Conservation (phyloP, 2,113 vertebrate genomes). For the Empidonax traillii region DNA sequence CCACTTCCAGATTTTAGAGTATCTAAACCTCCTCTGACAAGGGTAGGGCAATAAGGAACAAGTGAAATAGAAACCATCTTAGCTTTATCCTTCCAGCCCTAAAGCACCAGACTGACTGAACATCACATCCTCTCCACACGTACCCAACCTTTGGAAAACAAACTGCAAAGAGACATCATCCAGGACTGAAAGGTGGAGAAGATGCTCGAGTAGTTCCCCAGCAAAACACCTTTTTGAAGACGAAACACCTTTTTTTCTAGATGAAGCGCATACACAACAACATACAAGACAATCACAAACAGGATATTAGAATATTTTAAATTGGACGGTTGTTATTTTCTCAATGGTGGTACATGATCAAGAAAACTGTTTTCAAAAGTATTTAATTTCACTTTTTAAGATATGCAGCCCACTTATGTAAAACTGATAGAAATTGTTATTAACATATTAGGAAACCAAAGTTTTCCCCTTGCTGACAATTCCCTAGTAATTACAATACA, state of each 20-base stretch:
- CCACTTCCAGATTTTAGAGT: background rate
- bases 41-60: background rate
- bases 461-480: background rate
- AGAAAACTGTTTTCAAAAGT: background rate
- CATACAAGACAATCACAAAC: background rate
- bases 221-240: background rate
- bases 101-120: background rate
- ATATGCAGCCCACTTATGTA: background rate
- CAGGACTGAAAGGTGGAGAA: background rate
- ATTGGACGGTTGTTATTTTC: background rate
- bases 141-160: background rate
- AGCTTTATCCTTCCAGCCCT: background rate
- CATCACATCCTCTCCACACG: background rate
- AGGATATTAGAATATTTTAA: background rate
- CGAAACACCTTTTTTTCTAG: background rate
- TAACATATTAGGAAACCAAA: background rate
- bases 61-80: background rate
- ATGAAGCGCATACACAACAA: fast-evolving
- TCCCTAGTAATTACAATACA: background rate
- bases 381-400: background rate
- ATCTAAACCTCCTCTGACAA: background rate
- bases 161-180: background rate
- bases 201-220: background rate
- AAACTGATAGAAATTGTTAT: background rate
- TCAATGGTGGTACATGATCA: background rate